These are phyloP conservation scores for Pygocentrus nattereri DNA, from an alignment of 2,797 vertebrate species.

Conservation along the genomic window DNA sequence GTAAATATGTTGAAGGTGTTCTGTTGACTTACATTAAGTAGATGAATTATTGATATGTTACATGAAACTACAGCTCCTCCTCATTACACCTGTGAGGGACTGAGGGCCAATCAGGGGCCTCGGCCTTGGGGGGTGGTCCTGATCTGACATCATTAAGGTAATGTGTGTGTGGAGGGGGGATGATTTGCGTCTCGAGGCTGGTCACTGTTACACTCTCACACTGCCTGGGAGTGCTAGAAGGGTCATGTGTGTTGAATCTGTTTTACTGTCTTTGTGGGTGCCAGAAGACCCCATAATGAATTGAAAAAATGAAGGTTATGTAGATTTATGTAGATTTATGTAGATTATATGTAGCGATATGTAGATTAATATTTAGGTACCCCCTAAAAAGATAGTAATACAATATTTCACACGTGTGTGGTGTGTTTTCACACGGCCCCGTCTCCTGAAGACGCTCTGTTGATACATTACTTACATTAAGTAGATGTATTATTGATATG, in stretches of 20 bases:
- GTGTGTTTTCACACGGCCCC: constrained; percentile 36
- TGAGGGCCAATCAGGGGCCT: constrained; percentile 57
- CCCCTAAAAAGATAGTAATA: not conserved
- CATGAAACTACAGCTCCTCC: constrained; percentile 56
- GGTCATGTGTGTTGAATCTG: not conserved
- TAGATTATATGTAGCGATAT: not conserved
- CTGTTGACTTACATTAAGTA: too few species aligned
- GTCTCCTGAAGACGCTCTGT: too few species aligned
- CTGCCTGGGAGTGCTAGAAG: constrained; percentile 10
- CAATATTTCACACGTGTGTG: constrained; percentile 1
- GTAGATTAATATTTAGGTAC: not conserved
- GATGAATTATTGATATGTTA: too few species aligned
- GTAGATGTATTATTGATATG: too few species aligned
- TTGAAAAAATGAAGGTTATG: not conserved
- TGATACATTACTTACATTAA: too few species aligned
- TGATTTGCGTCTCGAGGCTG: constrained; percentile 66
- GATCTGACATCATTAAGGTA: constrained; percentile 69
- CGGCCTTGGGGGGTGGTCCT: constrained; percentile 58
- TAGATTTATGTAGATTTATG: not conserved
- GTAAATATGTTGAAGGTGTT: too few species aligned
- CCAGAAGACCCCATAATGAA: not conserved
- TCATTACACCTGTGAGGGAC: constrained; percentile 67
- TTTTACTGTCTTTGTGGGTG: not conserved
- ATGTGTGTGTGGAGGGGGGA: constrained; percentile 62
- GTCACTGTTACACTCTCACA: constrained; percentile 57